Base-by-base conservation (phyloP, 2,888 invertebrate species). In the Rhopalosiphum nymphaeae region DNA sequence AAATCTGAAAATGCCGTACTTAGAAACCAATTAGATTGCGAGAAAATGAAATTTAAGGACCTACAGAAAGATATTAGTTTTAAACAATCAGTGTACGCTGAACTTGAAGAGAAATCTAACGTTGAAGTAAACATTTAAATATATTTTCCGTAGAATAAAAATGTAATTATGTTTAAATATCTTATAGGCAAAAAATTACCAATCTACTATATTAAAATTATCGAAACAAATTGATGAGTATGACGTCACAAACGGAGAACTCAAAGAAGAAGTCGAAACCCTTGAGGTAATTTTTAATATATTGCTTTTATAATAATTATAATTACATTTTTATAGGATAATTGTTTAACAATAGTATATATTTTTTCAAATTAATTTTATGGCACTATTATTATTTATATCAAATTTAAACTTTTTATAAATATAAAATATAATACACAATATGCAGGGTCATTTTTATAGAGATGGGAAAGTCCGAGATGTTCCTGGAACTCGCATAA, bases 241-340 rank as follows among this genome's bases (percentile, higher is more conserved):
- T 94, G 97, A 97, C 95, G 97, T 97, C 88, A 97, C 97, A 56
- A 97, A 97, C 95, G 96, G 97, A 94, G 97, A 97, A 96, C 96
- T 97, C 25, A 97, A 96, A 95, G 97, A 97, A 95, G 97, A 97
- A 96, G 97, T 97, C 57, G 95, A 95, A 56, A 96, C 95, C 86
- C 95, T 96, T 85, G 96, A 96, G 95, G 96, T 96, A 95, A 95
- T 94, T 89, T 88, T 53, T 44, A 46, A 46, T 78, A 88, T 88
- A 0, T 42, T n/a, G 29, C 13, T 29, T 86, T 86, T 86, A 25
- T 49, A 26, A 56, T 44, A 21, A 46, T 44, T n/a, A 57, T 21
- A 53, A 46, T 46, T 21, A 53, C 16, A 67, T 36, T 78, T 21
- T 78, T 36, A 78, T 78, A 7, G 21, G 36, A 7, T 78, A 78